Conservation (phyloP, 2,113 vertebrate species). For the Eonycteris spelaea region DNA sequence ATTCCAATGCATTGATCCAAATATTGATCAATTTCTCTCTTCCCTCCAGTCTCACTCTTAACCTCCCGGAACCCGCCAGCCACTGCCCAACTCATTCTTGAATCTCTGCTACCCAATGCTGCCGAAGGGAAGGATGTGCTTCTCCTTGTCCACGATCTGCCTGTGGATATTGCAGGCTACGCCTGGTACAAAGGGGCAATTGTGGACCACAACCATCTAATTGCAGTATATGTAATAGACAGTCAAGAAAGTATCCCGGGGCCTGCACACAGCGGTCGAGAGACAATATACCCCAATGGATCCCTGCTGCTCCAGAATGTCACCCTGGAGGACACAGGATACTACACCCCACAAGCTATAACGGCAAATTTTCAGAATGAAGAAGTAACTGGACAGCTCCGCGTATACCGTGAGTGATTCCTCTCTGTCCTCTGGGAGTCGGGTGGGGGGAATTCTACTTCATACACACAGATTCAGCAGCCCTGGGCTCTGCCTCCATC, state of each 20-base stretch:
- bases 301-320: conserved; percentile 1
- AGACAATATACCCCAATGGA: not conserved
- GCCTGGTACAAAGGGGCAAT: not conserved
- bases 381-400: accelerated
- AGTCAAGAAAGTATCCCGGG: accelerated
- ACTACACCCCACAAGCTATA: accelerated
- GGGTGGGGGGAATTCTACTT: not conserved
- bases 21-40: not conserved
- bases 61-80: not conserved
- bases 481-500: not conserved
- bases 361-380: accelerated
- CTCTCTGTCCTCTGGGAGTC: not conserved
- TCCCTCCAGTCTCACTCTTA: not conserved
- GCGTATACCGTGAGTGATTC: not conserved
- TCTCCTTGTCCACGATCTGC: not conserved
- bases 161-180: accelerated
- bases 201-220: accelerated
- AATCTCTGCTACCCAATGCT: accelerated
- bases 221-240: accelerated
- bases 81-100: not conserved
- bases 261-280: not conserved
- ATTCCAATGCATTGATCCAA: accelerated
- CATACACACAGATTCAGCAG: not conserved
- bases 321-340: not conserved
- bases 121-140: not conserved